A percentile compares a stretch with the other conserved stretches of the same genome.
Evolutionary conservation across 1,140 invertebrate species (phyloP).

Genomic region (Bombus difficillimus): DNA sequence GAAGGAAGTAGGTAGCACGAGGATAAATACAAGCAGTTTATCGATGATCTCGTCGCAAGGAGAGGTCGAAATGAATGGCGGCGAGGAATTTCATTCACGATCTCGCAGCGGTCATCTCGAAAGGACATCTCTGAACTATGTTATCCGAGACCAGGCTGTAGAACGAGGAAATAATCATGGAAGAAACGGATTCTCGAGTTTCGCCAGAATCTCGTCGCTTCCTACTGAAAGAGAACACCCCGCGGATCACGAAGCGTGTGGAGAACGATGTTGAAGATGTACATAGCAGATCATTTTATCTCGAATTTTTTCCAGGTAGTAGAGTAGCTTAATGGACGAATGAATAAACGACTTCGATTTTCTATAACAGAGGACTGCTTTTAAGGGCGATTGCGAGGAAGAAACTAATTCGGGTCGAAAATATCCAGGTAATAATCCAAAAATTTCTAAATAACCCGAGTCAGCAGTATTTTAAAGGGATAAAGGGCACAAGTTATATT

Average conservation of each 20-base stretch:
- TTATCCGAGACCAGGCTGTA: constrained; percentile 34
- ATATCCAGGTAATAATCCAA: accelerated
- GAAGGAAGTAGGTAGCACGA: constrained; percentile 72
- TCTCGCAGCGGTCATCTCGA: constrained; percentile 66
- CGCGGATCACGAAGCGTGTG: not conserved
- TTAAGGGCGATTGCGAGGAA: accelerated
- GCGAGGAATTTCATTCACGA: constrained; percentile 76
- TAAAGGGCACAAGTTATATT: accelerated
- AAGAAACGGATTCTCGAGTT: constrained; percentile 56
- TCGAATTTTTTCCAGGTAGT: not conserved
- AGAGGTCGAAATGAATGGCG: constrained; percentile 54
- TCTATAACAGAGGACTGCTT: accelerated
- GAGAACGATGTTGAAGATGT: not conserved
- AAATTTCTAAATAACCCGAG: accelerated
- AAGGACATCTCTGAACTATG: constrained; percentile 67
- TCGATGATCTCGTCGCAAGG: constrained; percentile 69
- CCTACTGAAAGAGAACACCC: not conserved
- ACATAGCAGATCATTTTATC: not conserved
- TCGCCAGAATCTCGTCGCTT: constrained; percentile 32
- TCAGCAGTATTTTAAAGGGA: accelerated
- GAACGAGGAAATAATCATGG: constrained; percentile 72
- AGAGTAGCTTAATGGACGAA: not conserved
- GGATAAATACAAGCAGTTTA: constrained; percentile 75
- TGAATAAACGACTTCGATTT: no score
- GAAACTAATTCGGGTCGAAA: accelerated